Conservation (phyloP, 2,888 invertebrate genomes). For the Watsonalla binaria region DNA sequence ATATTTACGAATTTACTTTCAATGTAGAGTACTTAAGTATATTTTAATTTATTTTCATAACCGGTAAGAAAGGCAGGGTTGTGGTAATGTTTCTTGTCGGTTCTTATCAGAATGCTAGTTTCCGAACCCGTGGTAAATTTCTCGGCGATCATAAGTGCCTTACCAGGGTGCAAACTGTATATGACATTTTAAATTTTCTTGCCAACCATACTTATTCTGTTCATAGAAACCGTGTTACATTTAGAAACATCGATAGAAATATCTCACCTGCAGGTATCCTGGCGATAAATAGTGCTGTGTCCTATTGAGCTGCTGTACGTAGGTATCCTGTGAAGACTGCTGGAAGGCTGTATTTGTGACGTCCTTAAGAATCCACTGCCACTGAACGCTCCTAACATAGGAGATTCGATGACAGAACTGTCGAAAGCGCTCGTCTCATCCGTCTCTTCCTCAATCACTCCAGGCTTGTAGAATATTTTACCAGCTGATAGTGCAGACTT, state of each 20-base stretch:
- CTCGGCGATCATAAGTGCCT: too few species aligned
- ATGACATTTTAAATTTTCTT: too few species aligned
- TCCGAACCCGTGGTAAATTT: too few species aligned
- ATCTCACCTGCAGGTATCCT: slow-evolving; percentile 76
- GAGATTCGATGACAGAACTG: slow-evolving; percentile 62
- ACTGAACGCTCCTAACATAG: slow-evolving; percentile 54
- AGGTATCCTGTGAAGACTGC: slow-evolving; percentile 77
- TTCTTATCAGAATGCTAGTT: too few species aligned
- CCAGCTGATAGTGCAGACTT: slow-evolving; percentile 53
- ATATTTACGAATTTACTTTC: too few species aligned
- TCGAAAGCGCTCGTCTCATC: slow-evolving; percentile 72
- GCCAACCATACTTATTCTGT: too few species aligned
- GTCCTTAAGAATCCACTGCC: slow-evolving; percentile 50
- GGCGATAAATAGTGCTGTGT: slow-evolving; percentile 73
- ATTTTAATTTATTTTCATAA: too few species aligned
- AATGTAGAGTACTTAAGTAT: too few species aligned
- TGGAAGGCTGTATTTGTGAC: slow-evolving; percentile 55
- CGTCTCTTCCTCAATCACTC: slow-evolving; percentile 65
- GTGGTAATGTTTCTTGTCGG: background rate
- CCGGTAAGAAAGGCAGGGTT: too few species aligned
- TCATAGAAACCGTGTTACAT: background rate
- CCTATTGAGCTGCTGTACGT: slow-evolving; percentile 81
- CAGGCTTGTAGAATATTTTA: slow-evolving; percentile 72
- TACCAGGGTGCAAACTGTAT: background rate
- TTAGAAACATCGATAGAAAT: background rate